Evolutionary conservation across 2,113 vertebrate species (phyloP), one percentile per base, ranked within the genome.

Genomic region (Chaetodon trifascialis): DNA sequence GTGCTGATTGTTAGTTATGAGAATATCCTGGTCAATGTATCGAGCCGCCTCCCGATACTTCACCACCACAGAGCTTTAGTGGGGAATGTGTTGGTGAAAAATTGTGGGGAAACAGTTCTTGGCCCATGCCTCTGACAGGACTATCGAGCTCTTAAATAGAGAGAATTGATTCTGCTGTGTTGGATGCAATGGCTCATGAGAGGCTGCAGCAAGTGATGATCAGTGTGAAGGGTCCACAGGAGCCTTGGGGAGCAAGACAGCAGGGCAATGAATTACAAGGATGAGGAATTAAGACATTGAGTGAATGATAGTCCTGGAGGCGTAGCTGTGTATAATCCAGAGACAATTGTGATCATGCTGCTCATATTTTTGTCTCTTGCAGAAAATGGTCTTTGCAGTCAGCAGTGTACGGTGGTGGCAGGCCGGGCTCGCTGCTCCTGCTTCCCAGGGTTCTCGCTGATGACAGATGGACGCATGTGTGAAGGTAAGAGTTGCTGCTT

Each of bases 321-420:
- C 2, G 1, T 11, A 71, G 47, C 82, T 59, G 25, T 66, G 21
- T 71, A 69, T 38, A 55, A 38, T 62, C 38, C 3, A 1, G 64
- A 86, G 64, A 25, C 34, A n/a, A 49, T 21, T 63, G 47, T 76
- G 54, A 36, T 83, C 64, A n/a, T 11, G 46, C 23, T 59, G 38
- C n/a, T 47, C 19, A 3, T 82, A 55, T 81, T 11, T 77, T 51
- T 84, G 47, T 86, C 19, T 86, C 65, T 49, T 52, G 10, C 60
- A 99, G 97, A 94, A 85, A 96, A 96, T 0, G 95, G 95, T 2
- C 95, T 91, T 23, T 99, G 97, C 90, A 94, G 95, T 83, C 97
- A 98, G 69, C 89, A 93, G 36, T 99, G 97, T 88, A 68, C 1
- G 0, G 17, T 76, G 2, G 64, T 92, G 38, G 93, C 86, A 21